phyloP scores from a whole-genome alignment of 2,888 invertebrate species.

The Hipparchia sbordonii region DNA sequence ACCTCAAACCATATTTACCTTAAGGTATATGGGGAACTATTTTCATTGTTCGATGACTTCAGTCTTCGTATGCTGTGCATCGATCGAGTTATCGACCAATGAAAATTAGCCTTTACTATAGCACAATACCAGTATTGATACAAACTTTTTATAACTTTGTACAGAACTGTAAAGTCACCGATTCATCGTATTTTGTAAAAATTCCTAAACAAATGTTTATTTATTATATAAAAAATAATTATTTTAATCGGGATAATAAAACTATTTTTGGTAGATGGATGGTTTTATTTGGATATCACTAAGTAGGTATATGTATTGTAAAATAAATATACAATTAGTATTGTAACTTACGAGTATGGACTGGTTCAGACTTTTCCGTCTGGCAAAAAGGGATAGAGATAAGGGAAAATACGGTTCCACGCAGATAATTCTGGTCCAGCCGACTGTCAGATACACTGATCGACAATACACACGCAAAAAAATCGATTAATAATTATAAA shows the following conservation, averaged over 20 bases:
- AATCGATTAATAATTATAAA: too few species aligned
- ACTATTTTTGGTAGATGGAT: constrained; percentile 7
- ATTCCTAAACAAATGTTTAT: not conserved
- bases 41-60: not conserved
- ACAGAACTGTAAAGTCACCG: not conserved
- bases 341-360: not conserved
- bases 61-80: not conserved
- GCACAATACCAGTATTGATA: constrained; percentile 9
- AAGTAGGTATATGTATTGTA: too few species aligned
- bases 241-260: constrained; percentile 2
- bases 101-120: not conserved
- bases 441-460: too few species aligned
- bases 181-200: not conserved
- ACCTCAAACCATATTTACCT: not conserved
- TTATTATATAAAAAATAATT: constrained; percentile 7
- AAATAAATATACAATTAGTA: not conserved
- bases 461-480: too few species aligned
- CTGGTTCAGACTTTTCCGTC: not conserved
- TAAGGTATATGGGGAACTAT: not conserved
- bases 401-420: not conserved
- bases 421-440: too few species aligned
- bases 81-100: not conserved
- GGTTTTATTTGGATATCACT: constrained; percentile 7
- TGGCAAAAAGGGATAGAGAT: not conserved
- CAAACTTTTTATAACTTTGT: constrained; percentile 4